Evolutionary conservation across 1,140 invertebrate species (phyloP).

Genomic region (Pantala flavescens): DNA sequence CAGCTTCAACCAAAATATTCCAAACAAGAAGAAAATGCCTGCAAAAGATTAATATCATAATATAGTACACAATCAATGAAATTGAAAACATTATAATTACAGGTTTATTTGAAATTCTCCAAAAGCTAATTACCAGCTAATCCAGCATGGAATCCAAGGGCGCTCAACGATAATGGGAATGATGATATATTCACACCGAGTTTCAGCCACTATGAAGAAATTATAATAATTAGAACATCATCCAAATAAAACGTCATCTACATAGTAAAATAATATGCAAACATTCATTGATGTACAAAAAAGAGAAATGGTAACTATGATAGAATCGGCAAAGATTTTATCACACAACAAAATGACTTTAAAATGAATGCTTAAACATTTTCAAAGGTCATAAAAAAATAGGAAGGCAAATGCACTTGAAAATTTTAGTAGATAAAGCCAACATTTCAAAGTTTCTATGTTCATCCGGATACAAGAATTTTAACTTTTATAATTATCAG

Average conservation of each 20-base stretch:
- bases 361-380: no score
- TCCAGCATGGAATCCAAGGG: conserved; percentile 78
- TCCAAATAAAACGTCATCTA: conserved; percentile 17
- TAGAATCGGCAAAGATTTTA: no score
- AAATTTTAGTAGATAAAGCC: no score
- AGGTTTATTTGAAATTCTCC: neutral
- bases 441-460: no score
- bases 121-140: conserved; percentile 49
- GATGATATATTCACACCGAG: conserved; percentile 82
- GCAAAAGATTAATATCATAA: conserved; percentile 30
- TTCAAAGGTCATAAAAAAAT: no score
- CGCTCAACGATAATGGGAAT: conserved; percentile 66
- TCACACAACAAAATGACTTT: no score
- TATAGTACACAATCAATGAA: conserved; percentile 4
- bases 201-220: conserved; percentile 60
- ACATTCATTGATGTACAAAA: no score
- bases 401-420: no score
- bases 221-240: neutral
- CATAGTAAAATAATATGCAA: no score
- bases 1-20: conserved; percentile 79
- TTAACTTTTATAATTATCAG: no score
- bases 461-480: no score
- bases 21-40: conserved; percentile 80
- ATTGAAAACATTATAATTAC: neutral
- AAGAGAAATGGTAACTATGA: no score